A percentile compares a stretch with the other conserved stretches of the same genome.
phyloP scores from a whole-genome alignment of 1,140 invertebrate genomes.

The Hylyphantes graminicola region DNA sequence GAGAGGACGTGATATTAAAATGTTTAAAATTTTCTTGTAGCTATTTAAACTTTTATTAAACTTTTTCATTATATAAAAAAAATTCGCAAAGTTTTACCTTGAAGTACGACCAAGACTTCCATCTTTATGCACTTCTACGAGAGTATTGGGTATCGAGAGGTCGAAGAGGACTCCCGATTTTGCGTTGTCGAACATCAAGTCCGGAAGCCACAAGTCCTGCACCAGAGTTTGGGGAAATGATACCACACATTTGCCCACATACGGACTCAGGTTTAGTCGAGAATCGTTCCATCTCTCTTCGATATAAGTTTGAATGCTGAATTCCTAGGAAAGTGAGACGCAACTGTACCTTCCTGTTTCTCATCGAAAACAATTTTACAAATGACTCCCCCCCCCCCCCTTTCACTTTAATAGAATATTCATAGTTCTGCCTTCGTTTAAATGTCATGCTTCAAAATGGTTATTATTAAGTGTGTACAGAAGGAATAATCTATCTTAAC shows the following conservation, averaged over 20 bases:
- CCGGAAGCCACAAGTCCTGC: slow-evolving; percentile 39
- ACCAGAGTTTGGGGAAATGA: not conserved
- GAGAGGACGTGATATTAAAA: too few relatives aligned
- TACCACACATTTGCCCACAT: not conserved
- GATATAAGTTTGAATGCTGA: slow-evolving; percentile 42
- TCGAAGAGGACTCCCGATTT: slow-evolving; percentile 33
- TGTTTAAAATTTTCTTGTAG: too few relatives aligned
- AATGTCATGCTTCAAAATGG: too few relatives aligned
- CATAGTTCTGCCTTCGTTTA: too few relatives aligned
- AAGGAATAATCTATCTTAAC: too few relatives aligned
- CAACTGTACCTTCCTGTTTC: too few relatives aligned
- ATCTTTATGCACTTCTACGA: not conserved
- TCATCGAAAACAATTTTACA: too few relatives aligned
- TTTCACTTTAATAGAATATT: too few relatives aligned
- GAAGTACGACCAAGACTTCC: not conserved
- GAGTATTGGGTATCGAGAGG: slow-evolving; percentile 26
- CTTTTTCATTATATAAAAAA: too few relatives aligned
- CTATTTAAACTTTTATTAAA: too few relatives aligned
- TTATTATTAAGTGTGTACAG: too few relatives aligned
- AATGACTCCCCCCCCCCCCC: too few relatives aligned
- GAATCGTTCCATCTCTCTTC: slow-evolving; percentile 46
- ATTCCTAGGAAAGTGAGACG: slow-evolving; percentile 32
- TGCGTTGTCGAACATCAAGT: slow-evolving; percentile 52
- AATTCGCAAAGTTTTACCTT: not conserved
- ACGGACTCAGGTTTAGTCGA: slow-evolving; percentile 31